Evolutionary conservation across 2,797 vertebrate genomes (phyloP), one percentile per base, ranked within the genome.

Genomic region (Argyrosomus regius): DNA sequence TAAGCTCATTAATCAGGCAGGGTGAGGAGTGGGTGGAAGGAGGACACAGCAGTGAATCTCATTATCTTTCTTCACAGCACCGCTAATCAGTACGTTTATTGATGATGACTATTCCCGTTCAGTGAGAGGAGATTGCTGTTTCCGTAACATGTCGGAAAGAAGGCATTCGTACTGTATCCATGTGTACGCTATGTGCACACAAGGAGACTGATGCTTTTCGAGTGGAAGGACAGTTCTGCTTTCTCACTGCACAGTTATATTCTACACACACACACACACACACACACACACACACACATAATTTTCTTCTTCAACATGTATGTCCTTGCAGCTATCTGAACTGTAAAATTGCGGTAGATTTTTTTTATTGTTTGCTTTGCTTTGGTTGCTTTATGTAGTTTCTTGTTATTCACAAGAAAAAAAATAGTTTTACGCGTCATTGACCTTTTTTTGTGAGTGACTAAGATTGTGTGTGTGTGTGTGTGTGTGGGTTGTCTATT

Each of bases 1-100:
- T 89, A 80, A 81, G 84, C 87, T 91, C 82, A 87, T 91, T 93
- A 91, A 91, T 91, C 88, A 90, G 85, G 28, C 82, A 6, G 75
- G 73, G 75, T 59, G 63, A 90, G 72, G 77, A 86, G 87, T 87
- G 88, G 90, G 87, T 80, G 83, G 88, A 85, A 81, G 84, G 80
- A 86, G 59, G 84, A 89, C 78, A 72, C 71, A 57, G 80, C 81
- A 74, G 71, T 72, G 86, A 84, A 88, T 92, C 83, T 85, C 84
- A 89, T 92, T 90, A 91, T 89, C 83, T 88, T 66, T 84, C 83
- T 90, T 90, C 85, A 87, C 81, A 83, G 80, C 22, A 9, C 78
- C 58, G 65, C 80, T 90, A 88, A 93, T 90, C 84, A 88, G 78
- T 82, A 74, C 71, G 67, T 89, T 84, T 90, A 88, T 85, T 87